Evolutionary conservation across 1,140 invertebrate species (phyloP).

Genomic region (Trichonephila clavipes): DNA sequence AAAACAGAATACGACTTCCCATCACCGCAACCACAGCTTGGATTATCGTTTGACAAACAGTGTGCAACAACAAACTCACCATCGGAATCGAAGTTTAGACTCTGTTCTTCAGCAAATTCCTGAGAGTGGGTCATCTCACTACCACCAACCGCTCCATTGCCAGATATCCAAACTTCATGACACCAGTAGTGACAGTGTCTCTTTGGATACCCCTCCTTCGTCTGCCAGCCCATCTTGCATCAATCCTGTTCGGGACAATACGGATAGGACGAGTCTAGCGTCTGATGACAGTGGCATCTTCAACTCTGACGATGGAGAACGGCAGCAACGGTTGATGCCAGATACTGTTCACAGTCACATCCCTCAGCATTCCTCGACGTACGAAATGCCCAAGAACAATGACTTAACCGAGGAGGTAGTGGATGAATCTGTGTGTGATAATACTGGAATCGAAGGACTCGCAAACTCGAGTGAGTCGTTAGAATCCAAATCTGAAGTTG

Average conservation of each 20-base stretch:
- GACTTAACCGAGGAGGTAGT: slow-evolving; percentile 24
- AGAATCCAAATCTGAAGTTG: slow-evolving; percentile 65
- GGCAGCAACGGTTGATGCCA: slow-evolving; percentile 77
- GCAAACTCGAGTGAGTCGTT: neutral
- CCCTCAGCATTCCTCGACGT: neutral
- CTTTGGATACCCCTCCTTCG: slow-evolving; percentile 68
- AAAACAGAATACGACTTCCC: slow-evolving; percentile 78
- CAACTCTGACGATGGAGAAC: slow-evolving; percentile 87
- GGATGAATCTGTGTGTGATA: slow-evolving; percentile 77
- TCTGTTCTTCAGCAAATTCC: slow-evolving; percentile 84
- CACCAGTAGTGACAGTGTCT: slow-evolving; percentile 40
- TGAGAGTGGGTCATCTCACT: slow-evolving; percentile 55
- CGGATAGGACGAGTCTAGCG: slow-evolving; percentile 87
- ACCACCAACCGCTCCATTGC: slow-evolving; percentile 36
- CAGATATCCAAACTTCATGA: slow-evolving; percentile 40
- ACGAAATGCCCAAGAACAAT: slow-evolving; percentile 30
- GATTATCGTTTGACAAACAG: slow-evolving; percentile 82
- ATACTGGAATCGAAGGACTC: slow-evolving; percentile 43
- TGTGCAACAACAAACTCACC: slow-evolving; percentile 83
- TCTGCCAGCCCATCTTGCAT: slow-evolving; percentile 63
- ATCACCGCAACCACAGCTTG: slow-evolving; percentile 89
- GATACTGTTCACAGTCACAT: slow-evolving; percentile 3
- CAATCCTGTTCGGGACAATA: slow-evolving; percentile 69
- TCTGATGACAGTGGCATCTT: slow-evolving; percentile 92
- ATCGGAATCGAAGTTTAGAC: slow-evolving; percentile 92